phyloP scores from a whole-genome alignment of 2,113 vertebrate genomes.

The Antechinus stuartii region DNA sequence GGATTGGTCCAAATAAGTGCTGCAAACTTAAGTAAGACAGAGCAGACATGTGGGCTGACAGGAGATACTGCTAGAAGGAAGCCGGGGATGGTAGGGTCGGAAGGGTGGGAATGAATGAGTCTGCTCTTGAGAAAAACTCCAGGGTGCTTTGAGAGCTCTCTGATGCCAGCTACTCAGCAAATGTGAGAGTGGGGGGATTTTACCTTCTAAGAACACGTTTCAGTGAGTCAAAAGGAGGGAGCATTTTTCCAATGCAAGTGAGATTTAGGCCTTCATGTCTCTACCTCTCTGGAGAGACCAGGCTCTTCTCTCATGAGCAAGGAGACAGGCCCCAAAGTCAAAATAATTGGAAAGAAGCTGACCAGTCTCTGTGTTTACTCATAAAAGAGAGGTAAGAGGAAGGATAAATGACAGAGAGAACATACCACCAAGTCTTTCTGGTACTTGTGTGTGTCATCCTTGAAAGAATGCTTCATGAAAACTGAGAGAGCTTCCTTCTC shows the following conservation, averaged over 20 bases:
- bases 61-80: too few relatives aligned
- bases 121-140: not conserved
- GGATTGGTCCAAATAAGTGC: not conserved
- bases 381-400: not conserved
- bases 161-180: too few relatives aligned
- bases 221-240: not conserved
- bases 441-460: conserved; percentile 57
- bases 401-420: not conserved
- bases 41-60: too few relatives aligned
- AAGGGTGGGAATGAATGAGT: too few relatives aligned
- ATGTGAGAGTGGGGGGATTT: too few relatives aligned
- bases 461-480: conserved; percentile 80
- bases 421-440: conserved; percentile 67
- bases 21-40: too few relatives aligned
- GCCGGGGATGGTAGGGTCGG: too few relatives aligned
- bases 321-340: not conserved
- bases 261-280: not conserved
- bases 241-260: not conserved
- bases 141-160: not conserved
- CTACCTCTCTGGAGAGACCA: not conserved
- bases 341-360: not conserved
- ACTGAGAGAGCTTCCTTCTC: conserved; percentile 66
- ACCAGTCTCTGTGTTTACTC: not conserved
- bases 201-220: too few relatives aligned
- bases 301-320: not conserved